These are phyloP conservation scores for Microdon myrmicae DNA, from an alignment of 2,888 invertebrate species.

Conservation along the genomic window DNA sequence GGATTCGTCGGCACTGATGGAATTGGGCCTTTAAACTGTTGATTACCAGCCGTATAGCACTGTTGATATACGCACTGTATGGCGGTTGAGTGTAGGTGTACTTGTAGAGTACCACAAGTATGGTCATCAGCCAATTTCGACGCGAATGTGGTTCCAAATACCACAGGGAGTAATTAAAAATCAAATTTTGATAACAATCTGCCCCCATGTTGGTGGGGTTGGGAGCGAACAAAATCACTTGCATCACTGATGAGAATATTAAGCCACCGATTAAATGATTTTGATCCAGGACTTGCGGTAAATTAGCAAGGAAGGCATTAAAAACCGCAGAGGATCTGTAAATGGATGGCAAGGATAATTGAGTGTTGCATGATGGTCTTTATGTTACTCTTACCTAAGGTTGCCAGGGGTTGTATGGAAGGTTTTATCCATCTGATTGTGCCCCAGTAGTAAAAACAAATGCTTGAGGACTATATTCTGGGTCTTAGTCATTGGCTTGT, in stretches of 20 bases:
- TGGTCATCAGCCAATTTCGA: constrained; percentile 91
- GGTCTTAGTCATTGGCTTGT: constrained; percentile 80
- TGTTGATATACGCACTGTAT: constrained; percentile 77
- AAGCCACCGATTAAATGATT: constrained; percentile 94
- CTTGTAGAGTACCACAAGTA: constrained; percentile 95
- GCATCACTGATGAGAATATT: constrained; percentile 85
- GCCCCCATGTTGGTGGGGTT: constrained; percentile 74
- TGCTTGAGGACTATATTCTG: constrained; percentile 91
- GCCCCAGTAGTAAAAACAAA: constrained; percentile 90
- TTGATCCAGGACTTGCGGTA: constrained; percentile 94
- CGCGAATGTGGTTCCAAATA: constrained; percentile 87
- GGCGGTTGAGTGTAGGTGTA: constrained; percentile 81
- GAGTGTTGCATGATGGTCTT: not conserved
- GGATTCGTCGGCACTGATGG: constrained; percentile 88
- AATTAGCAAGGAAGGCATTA: constrained; percentile 92
- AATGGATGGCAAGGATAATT: not conserved
- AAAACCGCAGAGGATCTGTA: constrained; percentile 89
- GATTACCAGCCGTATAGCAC: constrained; percentile 87
- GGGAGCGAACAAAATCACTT: constrained; percentile 83
- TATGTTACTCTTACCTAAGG: constrained; percentile 74
- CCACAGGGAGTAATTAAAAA: constrained; percentile 83
- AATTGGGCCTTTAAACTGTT: constrained; percentile 92
- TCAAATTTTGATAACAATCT: constrained; percentile 72
- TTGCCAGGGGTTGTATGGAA: constrained; percentile 91
- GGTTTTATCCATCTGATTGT: constrained; percentile 88